phyloP scores from a whole-genome alignment of 2,888 invertebrate species.

The Toxonevra muliebris region DNA sequence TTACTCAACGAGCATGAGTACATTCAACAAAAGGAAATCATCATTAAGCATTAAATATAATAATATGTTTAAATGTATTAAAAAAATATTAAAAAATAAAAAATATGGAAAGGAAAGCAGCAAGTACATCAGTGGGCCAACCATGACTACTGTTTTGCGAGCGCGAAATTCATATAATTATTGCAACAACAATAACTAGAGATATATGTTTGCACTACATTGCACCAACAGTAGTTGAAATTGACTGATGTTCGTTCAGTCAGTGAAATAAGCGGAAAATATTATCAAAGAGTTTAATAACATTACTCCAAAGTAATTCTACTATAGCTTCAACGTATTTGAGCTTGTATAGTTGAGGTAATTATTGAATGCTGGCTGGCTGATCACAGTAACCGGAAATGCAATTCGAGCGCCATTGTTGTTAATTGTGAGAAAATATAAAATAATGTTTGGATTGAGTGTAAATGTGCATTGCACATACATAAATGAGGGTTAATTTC shows the following conservation, averaged over 20 bases:
- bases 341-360: no score
- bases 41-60: constrained; percentile 30
- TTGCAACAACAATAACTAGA: background rate
- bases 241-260: background rate
- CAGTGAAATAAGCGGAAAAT: constrained; percentile 1
- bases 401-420: constrained; percentile 21
- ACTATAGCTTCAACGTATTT: background rate
- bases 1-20: background rate
- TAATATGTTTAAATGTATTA: background rate
- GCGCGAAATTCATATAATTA: background rate
- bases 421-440: no score
- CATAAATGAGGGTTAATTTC: no score
- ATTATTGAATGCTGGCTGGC: no score
- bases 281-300: constrained; percentile 11
- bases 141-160: constrained; percentile 19
- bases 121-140: constrained; percentile 9
- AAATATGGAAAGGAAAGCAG: constrained; percentile 6
- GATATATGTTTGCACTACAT: no score
- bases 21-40: constrained; percentile 33
- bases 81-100: background rate
- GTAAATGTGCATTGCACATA: no score
- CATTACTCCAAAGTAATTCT: constrained; percentile 8
- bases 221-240: no score
- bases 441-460: no score
- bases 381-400: constrained; percentile 11